Conservation (phyloP, 2,113 vertebrate species). For the Poeciliopsis occidentalis region DNA sequence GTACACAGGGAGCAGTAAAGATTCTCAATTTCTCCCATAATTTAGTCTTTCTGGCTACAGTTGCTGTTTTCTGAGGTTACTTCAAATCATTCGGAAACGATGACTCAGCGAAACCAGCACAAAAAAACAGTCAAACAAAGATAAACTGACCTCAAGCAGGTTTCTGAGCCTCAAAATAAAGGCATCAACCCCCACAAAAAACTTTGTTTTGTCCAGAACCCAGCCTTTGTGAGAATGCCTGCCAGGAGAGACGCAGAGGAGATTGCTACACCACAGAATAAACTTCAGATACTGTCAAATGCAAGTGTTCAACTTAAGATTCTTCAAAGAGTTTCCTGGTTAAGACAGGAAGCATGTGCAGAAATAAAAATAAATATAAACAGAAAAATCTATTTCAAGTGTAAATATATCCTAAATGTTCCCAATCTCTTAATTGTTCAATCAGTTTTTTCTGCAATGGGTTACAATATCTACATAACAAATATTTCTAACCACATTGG, state of each 20-base stretch:
- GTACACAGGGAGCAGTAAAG: not conserved
- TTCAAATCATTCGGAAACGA: slow-evolving; percentile 8
- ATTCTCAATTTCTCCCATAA: not conserved
- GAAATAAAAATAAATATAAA: not conserved
- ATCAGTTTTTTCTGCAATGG: not conserved
- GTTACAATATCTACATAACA: not conserved
- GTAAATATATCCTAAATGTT: too few species aligned
- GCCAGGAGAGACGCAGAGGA: slow-evolving; percentile 3
- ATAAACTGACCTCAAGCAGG: slow-evolving; percentile 83
- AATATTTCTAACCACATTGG: not conserved
- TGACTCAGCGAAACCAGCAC: not conserved
- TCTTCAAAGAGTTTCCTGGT: not conserved
- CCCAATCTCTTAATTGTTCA: not conserved
- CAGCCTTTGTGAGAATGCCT: slow-evolving; percentile 82
- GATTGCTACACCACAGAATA: not conserved
- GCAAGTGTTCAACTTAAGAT: not conserved
- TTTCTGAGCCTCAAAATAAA: slow-evolving; percentile 87
- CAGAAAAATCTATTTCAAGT: not conserved
- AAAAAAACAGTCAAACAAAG: too few species aligned
- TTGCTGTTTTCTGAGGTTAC: not conserved
- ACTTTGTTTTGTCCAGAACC: slow-evolving; percentile 81
- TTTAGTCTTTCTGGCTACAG: not conserved
- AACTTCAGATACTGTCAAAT: not conserved
- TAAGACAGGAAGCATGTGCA: not conserved
- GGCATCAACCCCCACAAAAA: slow-evolving; percentile 85